Percentiles rank a stretch among this genome's conserved stretches.
phyloP scores from a whole-genome alignment of 2,888 invertebrate species.

The Metopia argyrocephala region DNA sequence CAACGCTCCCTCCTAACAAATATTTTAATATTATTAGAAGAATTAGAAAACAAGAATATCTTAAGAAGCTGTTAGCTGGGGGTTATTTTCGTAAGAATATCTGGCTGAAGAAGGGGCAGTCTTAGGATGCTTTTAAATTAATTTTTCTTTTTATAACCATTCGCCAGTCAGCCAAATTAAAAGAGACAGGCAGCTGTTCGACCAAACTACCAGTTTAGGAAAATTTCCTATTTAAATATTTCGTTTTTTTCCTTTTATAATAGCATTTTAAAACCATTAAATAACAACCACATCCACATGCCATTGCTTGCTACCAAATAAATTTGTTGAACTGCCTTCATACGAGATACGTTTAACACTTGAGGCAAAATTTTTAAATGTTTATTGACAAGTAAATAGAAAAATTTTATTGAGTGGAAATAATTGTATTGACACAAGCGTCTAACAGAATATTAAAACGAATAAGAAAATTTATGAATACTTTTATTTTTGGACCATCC shows the following conservation, averaged over 20 bases:
- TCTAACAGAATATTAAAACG: constrained; percentile 18
- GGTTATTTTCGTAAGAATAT: neutral
- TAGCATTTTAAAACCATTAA: constrained; percentile 49
- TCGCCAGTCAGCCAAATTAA: no score
- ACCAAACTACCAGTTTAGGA: neutral
- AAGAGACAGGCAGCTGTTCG: neutral
- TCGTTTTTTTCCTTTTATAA: neutral
- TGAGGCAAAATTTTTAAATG: constrained; percentile 60
- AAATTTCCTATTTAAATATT: neutral
- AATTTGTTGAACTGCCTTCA: no score
- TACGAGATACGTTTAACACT: constrained; percentile 33
- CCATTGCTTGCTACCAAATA: no score
- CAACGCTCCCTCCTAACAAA: no score
- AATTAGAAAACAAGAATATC: neutral
- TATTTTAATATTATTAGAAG: neutral
- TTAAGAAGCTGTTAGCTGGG: neutral
- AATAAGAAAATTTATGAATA: neutral
- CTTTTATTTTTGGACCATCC: no score
- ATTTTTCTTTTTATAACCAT: constrained; percentile 31
- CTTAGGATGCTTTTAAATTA: constrained; percentile 41
- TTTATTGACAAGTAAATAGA: constrained; percentile 65
- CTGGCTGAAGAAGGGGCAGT: constrained; percentile 13
- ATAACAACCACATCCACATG: constrained; percentile 13
- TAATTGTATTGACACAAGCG: constrained; percentile 61
- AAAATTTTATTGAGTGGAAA: constrained; percentile 63